Base-by-base conservation (phyloP, 37 sponge, comb jelly and placozoan species). In the Lycopodina hypogea region DNA sequence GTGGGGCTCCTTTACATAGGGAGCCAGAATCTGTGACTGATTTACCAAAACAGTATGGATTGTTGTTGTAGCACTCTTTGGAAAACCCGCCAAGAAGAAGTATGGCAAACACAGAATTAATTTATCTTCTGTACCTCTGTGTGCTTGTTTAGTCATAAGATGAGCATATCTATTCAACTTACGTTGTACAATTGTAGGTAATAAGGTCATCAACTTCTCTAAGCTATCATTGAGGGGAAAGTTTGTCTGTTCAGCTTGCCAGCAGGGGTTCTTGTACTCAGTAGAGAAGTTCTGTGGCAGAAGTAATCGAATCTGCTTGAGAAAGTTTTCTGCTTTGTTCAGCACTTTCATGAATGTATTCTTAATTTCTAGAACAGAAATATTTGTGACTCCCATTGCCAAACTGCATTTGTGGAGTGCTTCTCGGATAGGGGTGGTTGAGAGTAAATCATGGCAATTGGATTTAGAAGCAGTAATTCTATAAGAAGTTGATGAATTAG, bases 1-100 rank as follows among this genome's bases (percentile, higher is more conserved):
- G 41, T 85, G 85, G 4, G 72, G 81, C 55, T 79, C 81, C 30
- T 80, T 86, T 0, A 29, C 30, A 2, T 2, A 6, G 1, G 87
- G 87, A 0, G 63, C 53, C 12, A n/a, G 28, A 33, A 81, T 60
- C 35, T 72, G 74, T 6, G 63, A 32, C 32, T 72, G 82, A 28
- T 45, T 71, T n/a, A 0, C 2, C 35, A 81, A 55, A 34, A 35
- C 73, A 14, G 50, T 2, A 60, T 63, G 32, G 34, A 81, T 42
- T 11, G 82, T 50, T 0, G 73, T 81, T 38, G 82, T 81, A 15
- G 73, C 82, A 63, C 82, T 81, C 65, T 81, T 81, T 0, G 82
- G 82, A 48, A 81, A 81, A 3, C 82, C 82, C 0, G 86, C 74
- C 29, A 81, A n/a, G 53, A 70, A 72, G 65, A 84, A 77, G 55